Conservation (phyloP, 37 sponge, comb jelly and placozoan species). For the Mnemiopsis leidyi region DNA sequence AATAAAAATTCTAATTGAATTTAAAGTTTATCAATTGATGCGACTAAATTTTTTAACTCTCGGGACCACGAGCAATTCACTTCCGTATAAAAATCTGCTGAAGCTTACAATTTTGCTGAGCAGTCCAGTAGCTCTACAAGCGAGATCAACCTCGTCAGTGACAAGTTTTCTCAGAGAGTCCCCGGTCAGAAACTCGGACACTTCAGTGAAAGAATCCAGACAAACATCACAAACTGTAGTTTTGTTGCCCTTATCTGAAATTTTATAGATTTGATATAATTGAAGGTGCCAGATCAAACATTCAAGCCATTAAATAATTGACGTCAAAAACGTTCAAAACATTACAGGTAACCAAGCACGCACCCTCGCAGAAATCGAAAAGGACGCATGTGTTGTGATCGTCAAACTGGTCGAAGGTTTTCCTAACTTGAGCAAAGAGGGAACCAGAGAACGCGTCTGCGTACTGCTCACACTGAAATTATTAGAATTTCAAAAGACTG, state of each 20-base stretch:
- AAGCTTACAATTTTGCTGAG: background rate
- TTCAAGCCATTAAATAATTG: too few species aligned
- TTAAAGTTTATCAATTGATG: too few species aligned
- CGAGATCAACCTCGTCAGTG: background rate
- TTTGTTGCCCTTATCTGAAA: constrained; percentile 16
- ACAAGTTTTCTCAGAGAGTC: background rate
- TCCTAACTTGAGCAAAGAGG: background rate
- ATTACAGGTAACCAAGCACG: too few species aligned
- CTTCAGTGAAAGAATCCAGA: background rate
- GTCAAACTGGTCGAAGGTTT: background rate
- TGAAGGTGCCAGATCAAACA: too few species aligned
- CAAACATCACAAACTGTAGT: constrained; percentile 32
- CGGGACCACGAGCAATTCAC: too few species aligned
- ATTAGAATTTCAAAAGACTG: too few species aligned
- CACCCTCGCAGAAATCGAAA: background rate
- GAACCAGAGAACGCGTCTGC: background rate
- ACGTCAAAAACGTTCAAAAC: too few species aligned
- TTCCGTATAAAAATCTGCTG: too few species aligned
- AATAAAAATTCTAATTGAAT: too few species aligned
- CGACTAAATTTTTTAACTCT: too few species aligned
- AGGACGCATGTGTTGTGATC: constrained; percentile 10
- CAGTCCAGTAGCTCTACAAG: background rate
- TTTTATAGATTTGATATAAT: too few species aligned
- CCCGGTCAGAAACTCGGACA: background rate
- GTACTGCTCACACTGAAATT: background rate